Conservation (phyloP, 2,797 vertebrate species). For the Heteromormyrus szaboi region DNA sequence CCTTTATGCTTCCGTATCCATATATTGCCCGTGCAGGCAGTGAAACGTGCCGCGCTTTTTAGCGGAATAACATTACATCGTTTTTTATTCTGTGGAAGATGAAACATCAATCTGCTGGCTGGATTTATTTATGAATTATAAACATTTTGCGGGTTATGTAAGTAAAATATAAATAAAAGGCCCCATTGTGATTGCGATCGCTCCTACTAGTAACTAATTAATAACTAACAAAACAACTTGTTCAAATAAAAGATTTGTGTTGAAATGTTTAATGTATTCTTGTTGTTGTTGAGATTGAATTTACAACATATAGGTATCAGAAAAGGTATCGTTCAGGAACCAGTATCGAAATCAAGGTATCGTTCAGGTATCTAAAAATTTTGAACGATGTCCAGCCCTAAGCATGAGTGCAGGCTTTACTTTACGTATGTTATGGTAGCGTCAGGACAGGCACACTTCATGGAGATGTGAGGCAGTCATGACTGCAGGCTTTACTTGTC, state of each 20-base stretch:
- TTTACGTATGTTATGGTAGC: slow-evolving; percentile 43
- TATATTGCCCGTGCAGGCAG: not conserved
- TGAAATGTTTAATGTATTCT: not conserved
- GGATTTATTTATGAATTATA: not conserved
- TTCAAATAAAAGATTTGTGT: not conserved
- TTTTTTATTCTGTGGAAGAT: not conserved
- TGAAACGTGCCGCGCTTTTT: not conserved
- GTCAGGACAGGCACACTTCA: not conserved
- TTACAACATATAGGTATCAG: not conserved
- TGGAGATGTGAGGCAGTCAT: not conserved
- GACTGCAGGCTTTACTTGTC: slow-evolving; percentile 77
- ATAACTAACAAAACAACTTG: not conserved
- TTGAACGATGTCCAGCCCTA: not conserved
- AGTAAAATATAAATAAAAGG: not conserved
- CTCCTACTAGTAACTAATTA: not conserved
- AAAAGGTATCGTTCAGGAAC: not conserved
- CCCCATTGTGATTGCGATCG: not conserved
- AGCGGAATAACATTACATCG: not conserved
- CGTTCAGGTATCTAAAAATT: not conserved
- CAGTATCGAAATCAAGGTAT: not conserved
- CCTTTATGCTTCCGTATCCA: not conserved
- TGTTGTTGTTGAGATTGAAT: not conserved
- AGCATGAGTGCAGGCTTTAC: slow-evolving; percentile 57
- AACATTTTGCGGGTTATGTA: not conserved
- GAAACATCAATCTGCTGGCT: not conserved